Evolutionary conservation across 2,888 invertebrate species (phyloP), one percentile per base, ranked within the genome.

Genomic region (Dusona sp.): DNA sequence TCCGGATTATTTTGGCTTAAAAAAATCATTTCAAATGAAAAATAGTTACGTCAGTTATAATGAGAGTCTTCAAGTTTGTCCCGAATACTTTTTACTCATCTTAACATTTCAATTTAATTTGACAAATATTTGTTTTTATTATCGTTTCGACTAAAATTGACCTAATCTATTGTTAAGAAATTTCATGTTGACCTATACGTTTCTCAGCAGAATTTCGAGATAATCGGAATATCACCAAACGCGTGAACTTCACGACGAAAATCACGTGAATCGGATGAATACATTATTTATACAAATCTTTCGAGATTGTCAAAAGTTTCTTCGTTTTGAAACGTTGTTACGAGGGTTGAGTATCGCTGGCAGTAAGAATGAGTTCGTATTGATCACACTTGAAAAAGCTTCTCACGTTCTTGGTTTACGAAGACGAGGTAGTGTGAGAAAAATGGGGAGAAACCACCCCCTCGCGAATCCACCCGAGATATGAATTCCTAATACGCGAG

Each of bases 401-500:
- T 88, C 88, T 73, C 75, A 81, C 70, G 51, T 88, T 72, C 86
- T 72, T 22, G 51, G 65, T 74, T 61, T 29, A 19, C 8, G 19
- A n/a, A 16, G 78, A 79, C 13, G 29, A 19, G 22, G 16, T 45
- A 29, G 80, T 13, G 33, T 33, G 33, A n/a, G 61, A 51, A 54
- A 70, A 45, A 61, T 38, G 33, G 13, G 68, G 74, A 57, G 64
- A 57, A 78, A 33, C 29, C 54, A 84, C 83, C 86, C 83, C 84
- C 74, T 84, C 85, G 82, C 84, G 85, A 84, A 85, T 81, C 84
- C 80, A 83, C 89, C 87, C 90, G 90, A 91, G 92, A 92, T 92
- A 93, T 92, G 92, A 93, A 93, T 93, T 92, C 92, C 92, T 92
- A 92, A 93, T 93, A 92, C 90, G 87, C 88, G 87, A 88, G 87